Base-by-base conservation (phyloP, 2,888 invertebrate species). In the Apotomis turbidana region DNA sequence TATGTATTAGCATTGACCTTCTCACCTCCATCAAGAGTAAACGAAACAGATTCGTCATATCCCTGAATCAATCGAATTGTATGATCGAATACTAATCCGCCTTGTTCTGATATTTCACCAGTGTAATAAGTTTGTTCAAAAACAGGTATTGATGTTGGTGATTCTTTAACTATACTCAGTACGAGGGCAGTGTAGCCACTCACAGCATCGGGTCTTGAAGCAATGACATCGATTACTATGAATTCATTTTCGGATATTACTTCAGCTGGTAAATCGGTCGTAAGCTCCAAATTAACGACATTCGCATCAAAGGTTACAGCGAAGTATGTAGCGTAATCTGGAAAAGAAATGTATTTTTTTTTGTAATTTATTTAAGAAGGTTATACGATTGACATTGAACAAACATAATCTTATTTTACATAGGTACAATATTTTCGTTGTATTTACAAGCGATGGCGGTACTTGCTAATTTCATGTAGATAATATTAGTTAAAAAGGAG, bases 21-120 rank as follows among this genome's bases (percentile, higher is more conserved):
- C 79, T 78, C 76, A 83, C 84, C 82, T 55, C 82, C 82, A 51
- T 76, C 77, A n/a, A 83, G 78, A 52, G 73, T 68, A 76, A 83
- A 83, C 38, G 74, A 58, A 70, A 84, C 78, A 52, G 76, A 75
- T 68, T 81, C 78, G 74, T 83, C 79, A 74, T 75, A 81, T 15
- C 81, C 82, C 74, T 83, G 78, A 49, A 74, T 74, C 61, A 85
- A 72, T 55, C 75, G 75, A n/a, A 83, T 81, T 13, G 76, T 71
- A 38, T 79, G 70, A 27, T 76, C 76, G 68, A 84, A 83, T 59
- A 68, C 51, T 68, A 83, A 77, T 73, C 78, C 80, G 6, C 54
- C 73, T 75, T 78, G 74, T 51, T 73, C 68, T 9, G 81, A 78
- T 73, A 81, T 83, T 68, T 77, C 75, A 51, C 84, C 83, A 13